Conservation (phyloP, 2,113 vertebrate species). For the Strix aluco region DNA sequence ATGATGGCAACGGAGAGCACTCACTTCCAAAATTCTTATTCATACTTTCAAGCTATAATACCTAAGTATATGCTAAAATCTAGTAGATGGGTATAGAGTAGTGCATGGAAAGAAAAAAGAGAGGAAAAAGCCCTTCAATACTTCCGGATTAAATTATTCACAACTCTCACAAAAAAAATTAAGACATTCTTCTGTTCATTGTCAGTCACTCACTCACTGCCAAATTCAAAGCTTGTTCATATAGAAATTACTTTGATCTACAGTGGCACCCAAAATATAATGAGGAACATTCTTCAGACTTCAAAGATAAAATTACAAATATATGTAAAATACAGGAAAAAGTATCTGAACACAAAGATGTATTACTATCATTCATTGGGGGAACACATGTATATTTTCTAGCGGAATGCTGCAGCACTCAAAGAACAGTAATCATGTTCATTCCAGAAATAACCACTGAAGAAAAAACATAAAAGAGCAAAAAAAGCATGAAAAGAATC, state of each 20-base stretch:
- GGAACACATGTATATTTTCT: neutral
- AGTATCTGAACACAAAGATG: neutral
- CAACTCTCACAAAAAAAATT: neutral
- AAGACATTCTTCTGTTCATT: neutral
- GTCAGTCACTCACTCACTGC: neutral
- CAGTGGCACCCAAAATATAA: neutral
- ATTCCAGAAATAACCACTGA: neutral
- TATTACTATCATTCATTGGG: neutral
- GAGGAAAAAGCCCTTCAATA: neutral
- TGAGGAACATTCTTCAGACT: neutral
- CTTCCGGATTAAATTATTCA: neutral
- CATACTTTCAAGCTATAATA: neutral
- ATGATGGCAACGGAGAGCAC: neutral
- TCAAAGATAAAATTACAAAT: conserved; percentile 17
- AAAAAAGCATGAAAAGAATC: neutral
- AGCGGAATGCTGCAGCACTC: neutral
- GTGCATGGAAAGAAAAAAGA: neutral
- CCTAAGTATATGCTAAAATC: neutral
- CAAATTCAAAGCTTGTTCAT: conserved; percentile 15
- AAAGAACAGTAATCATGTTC: neutral
- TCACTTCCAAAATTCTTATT: neutral
- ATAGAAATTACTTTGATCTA: neutral
- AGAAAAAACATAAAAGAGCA: neutral
- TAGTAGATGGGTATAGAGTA: neutral
- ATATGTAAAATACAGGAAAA: neutral